Evolutionary conservation across 2,797 vertebrate species (phyloP), one percentile per base, ranked within the genome.

Genomic region (Pantherophis vulpinus): DNA sequence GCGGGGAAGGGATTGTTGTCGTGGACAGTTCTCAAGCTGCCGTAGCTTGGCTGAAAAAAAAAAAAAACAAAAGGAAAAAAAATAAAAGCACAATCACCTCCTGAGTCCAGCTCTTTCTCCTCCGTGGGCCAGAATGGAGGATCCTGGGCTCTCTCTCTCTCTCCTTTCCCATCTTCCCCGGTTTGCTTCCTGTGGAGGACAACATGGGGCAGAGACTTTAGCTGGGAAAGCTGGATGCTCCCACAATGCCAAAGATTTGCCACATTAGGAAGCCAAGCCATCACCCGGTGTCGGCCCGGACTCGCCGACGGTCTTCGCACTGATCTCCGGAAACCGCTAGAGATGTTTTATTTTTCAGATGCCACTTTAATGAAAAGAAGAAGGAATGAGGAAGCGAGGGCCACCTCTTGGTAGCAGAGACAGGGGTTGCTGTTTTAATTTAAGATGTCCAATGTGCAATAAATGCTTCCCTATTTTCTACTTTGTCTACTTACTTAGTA

Each of bases 331-430:
- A 93, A 91, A 89, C 27, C 58, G 93, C 93, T 91, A 91, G 93
- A 93, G 93, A 91, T 89, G 11, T 74, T 90, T 93, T 93, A 93
- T 93, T 93, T 93, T 93, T 93, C 93, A 93, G 87, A 93, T 93
- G 93, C 93, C 93, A 93, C 93, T 93, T 93, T 93, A 93, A 93
- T 93, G 63, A 89, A 91, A 86, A 91, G 89, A 90, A 60, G 60
- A 63, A 90, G 37, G 47, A 86, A 91, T 66, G 87, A 93, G 87
- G 93, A 93, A 91, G 93, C 90, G 91, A 91, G 58, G 63, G 93
- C 90, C 51, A 20, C 90, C 87, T 89, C 90, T 87, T 88, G 32
- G 29, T 91, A 88, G 87, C 70, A 91, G 70, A 89, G 90, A 66
- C 87, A 89, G 87, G 87, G 90, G 93, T 89, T 91, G 90, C 93